Base-by-base conservation (phyloP, 2,113 vertebrate species). In the Oryzias celebensis region DNA sequence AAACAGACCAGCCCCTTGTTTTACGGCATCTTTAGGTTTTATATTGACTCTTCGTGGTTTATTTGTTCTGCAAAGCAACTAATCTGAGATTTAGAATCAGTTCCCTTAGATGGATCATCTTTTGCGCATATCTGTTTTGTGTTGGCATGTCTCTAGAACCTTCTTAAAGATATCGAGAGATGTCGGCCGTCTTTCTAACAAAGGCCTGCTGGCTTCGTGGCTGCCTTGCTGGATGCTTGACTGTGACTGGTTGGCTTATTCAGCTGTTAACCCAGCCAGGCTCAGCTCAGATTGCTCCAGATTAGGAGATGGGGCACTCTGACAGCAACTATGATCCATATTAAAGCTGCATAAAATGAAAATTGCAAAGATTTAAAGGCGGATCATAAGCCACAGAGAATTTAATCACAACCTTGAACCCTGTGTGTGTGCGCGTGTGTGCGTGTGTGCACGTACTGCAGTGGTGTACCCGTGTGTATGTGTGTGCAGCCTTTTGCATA, bases 281-380 rank as follows among this genome's bases (percentile, higher is more conserved):
- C 93, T 93, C 93, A 92, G 90, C 91, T 93, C 81, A 87, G 93
- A 92, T 93, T 91, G 90, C 81, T 94, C 88, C 87, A 94, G 94
- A 98, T 97, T 96, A 96, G 92, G 91, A 86, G 76, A 87, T 77
- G 85, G 75, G 89, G 90, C 91, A 93, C 90, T 89, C 90, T 85
- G 91, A 90, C 89, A 92, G 80, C 73, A 92, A 93, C 91, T 90
- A 92, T 90, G 85, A 95, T 94, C 94, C 94, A 93, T 93, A 95
- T 94, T 96, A 95, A 96, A 95, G 95, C 95, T 95, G 92, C 80
- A 87, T 93, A 93, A 96, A 96, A 97, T 96, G 94, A 96, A 96
- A 95, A 96, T 95, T 93, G 93, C 93, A 92, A 94, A 95, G 95
- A 94, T 94, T 95, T 93, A 95, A 90, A 91, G 90, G 87, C 68